These are phyloP conservation scores for Litoditis marina DNA, from an alignment of 2,888 invertebrate genomes.

Conservation along the genomic window DNA sequence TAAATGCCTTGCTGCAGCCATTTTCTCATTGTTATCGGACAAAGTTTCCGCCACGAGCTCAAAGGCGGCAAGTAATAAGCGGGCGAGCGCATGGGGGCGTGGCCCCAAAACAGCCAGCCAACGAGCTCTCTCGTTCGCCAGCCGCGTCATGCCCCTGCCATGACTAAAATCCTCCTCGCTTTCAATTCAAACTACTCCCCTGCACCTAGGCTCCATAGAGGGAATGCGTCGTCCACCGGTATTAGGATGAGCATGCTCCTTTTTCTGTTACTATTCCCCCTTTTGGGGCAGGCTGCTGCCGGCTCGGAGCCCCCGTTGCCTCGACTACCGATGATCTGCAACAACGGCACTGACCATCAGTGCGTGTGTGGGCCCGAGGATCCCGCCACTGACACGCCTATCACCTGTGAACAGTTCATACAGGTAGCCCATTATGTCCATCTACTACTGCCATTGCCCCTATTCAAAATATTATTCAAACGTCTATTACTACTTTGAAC, in stretches of 20 bases:
- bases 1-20: too few relatives aligned
- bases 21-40: slow-evolving; percentile 1
- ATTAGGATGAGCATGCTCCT: not conserved
- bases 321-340: slow-evolving; percentile 45
- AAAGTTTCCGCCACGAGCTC: slow-evolving; percentile 12
- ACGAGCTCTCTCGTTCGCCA: not conserved
- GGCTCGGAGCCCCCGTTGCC: not conserved
- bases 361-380: slow-evolving; percentile 49
- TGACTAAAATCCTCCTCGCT: slow-evolving; percentile 12
- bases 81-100: slow-evolving; percentile 12
- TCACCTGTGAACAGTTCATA: slow-evolving; percentile 8
- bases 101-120: slow-evolving; percentile 8
- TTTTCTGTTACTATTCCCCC: not conserved
- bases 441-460: not conserved
- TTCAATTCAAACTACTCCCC: slow-evolving; percentile 7
- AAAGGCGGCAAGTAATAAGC: slow-evolving; percentile 21
- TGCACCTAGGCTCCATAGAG: not conserved
- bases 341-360: slow-evolving; percentile 50
- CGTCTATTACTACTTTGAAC: too few relatives aligned
- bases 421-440: slow-evolving; percentile 8
- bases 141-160: slow-evolving; percentile 19
- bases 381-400: slow-evolving; percentile 9
- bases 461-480: not conserved
- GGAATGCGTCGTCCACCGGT: not conserved
- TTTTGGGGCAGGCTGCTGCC: too few relatives aligned